A percentile compares a stretch with the other conserved stretches of the same genome.
Evolutionary conservation across 2,888 invertebrate genomes (phyloP).

Genomic region (Agrilus cyanescens): DNA sequence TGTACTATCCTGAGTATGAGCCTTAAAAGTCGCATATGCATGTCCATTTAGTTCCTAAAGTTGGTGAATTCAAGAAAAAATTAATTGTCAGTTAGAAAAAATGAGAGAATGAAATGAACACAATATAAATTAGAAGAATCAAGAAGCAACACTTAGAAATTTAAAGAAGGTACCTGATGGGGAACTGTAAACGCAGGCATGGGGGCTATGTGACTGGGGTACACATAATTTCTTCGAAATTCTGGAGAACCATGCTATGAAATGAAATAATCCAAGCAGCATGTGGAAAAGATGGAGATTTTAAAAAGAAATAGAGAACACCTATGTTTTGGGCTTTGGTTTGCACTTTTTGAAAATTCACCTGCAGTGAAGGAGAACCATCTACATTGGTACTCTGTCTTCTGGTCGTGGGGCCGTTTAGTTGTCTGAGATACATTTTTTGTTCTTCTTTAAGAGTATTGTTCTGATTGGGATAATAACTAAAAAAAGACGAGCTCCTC

Average conservation of each 20-base stretch:
- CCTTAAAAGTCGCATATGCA: conserved; percentile 29
- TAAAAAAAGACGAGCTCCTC: too few relatives aligned
- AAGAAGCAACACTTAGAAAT: conserved; percentile 1
- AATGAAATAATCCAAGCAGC: conserved; percentile 18
- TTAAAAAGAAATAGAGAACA: too few relatives aligned
- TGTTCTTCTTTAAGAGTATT: too few relatives aligned
- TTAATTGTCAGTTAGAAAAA: not conserved
- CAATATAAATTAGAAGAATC: conserved; percentile 19
- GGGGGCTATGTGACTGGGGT: conserved; percentile 54
- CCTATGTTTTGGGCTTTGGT: too few relatives aligned
- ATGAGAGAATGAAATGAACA: conserved; percentile 18
- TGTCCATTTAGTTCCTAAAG: not conserved
- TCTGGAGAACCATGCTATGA: conserved; percentile 51
- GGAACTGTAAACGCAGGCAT: conserved; percentile 51
- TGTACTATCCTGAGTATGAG: conserved; percentile 51
- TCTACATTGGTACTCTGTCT: too few relatives aligned
- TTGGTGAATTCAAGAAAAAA: too few relatives aligned
- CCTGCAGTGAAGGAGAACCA: too few relatives aligned
- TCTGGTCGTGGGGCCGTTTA: too few relatives aligned
- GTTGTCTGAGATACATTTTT: too few relatives aligned
- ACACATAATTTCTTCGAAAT: conserved; percentile 50
- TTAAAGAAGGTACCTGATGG: conserved; percentile 33
- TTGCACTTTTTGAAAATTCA: too few relatives aligned
- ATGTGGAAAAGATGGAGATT: conserved; percentile 11
- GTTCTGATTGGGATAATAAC: too few relatives aligned